Percentiles rank a stretch among this genome's conserved stretches.
Conservation (phyloP, 1,140 invertebrate genomes). For the Bradysia coprophila region DNA sequence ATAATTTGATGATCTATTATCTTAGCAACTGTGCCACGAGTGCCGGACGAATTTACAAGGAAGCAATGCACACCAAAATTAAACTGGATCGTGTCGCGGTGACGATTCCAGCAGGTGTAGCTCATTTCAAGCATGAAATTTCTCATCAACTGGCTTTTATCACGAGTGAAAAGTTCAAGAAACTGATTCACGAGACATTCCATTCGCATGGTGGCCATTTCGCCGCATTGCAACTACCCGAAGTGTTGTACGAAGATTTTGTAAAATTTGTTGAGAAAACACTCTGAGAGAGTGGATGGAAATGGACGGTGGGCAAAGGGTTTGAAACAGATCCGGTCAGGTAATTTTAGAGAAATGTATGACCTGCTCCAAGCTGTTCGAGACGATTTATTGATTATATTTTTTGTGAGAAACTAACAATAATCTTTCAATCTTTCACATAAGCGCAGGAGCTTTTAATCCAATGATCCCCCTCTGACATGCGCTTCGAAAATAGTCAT, state of each 20-base stretch:
- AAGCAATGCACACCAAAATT: constrained; percentile 26
- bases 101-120: constrained; percentile 41
- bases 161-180: constrained; percentile 35
- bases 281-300: no score
- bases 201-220: constrained; percentile 63
- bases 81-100: constrained; percentile 36
- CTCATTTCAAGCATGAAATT: constrained; percentile 44
- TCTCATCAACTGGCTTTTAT: constrained; percentile 34
- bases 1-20: constrained; percentile 84
- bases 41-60: constrained; percentile 55
- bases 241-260: constrained; percentile 43
- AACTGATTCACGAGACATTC: constrained; percentile 41
- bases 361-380: no score
- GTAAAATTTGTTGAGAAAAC: constrained; percentile 26
- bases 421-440: no score
- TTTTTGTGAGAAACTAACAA: no score
- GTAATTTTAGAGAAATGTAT: no score
- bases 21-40: constrained; percentile 53
- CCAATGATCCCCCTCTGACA: no score
- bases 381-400: no score
- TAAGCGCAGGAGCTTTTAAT: no score
- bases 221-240: constrained; percentile 59
- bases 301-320: no score
- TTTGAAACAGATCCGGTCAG: no score
- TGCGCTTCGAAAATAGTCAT: no score